phyloP scores from a whole-genome alignment of 2,113 vertebrate genomes.

The Serilophus lunatus region DNA sequence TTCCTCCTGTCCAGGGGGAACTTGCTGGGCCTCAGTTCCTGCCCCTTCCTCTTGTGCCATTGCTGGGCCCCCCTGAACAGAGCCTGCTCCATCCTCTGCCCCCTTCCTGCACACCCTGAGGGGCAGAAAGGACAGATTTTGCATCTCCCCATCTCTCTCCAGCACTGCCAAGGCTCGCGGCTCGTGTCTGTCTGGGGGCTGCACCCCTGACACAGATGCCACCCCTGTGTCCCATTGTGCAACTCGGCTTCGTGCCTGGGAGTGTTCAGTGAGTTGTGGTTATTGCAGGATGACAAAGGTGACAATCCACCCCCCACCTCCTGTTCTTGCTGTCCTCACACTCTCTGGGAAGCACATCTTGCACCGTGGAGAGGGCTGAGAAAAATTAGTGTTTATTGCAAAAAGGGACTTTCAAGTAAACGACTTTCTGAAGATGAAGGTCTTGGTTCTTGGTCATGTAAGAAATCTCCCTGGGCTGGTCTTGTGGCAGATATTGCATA shows the following conservation, averaged over 20 bases:
- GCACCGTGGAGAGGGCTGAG: background rate
- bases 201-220: background rate
- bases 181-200: background rate
- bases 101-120: background rate
- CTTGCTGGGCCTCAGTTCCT: too few relatives aligned
- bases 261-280: too few relatives aligned
- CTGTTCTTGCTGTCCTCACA: background rate
- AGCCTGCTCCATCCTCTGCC: background rate
- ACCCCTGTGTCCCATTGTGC: too few relatives aligned
- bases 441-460: background rate
- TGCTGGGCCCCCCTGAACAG: too few relatives aligned
- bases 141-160: background rate
- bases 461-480: background rate
- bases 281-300: too few relatives aligned
- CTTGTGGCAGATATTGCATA: background rate
- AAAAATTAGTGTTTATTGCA: background rate
- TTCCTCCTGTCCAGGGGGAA: too few relatives aligned
- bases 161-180: accelerated
- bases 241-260: too few relatives aligned
- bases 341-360: background rate
- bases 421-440: background rate
- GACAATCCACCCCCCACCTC: background rate
- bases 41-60: too few relatives aligned
- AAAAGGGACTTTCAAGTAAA: background rate
- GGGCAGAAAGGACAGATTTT: background rate